Evolutionary conservation across 2,888 invertebrate genomes (phyloP).

Genomic region (Azorinus chamasolen): DNA sequence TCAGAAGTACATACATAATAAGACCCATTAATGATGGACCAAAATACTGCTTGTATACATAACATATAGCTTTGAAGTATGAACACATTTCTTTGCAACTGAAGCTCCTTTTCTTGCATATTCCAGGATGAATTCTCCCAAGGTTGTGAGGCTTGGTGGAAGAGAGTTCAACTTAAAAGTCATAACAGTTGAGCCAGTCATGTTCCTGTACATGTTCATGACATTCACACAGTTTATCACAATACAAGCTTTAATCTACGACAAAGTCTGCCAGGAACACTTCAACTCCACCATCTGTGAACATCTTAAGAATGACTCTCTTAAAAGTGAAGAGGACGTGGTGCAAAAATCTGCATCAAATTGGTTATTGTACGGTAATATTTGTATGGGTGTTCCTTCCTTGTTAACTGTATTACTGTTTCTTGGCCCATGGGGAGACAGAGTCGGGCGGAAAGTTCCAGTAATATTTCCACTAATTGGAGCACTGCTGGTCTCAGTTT

Average conservation of each 20-base stretch:
- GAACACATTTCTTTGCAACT: too few relatives aligned
- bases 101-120: too few relatives aligned
- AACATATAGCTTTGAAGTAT: too few relatives aligned
- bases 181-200: conserved; percentile 94
- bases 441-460: conserved; percentile 86
- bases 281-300: conserved; percentile 69
- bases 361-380: conserved; percentile 83
- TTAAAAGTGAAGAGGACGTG: conserved; percentile 68
- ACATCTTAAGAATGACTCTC: conserved; percentile 68
- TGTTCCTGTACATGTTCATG: conserved; percentile 96
- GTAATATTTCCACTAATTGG: conserved; percentile 86
- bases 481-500: conserved; percentile 74
- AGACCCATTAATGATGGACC: too few relatives aligned
- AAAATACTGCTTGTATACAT: too few relatives aligned
- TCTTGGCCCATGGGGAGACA: conserved; percentile 86
- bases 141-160: too few relatives aligned
- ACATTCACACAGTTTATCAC: conserved; percentile 87
- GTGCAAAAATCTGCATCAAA: conserved; percentile 84
- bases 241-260: conserved; percentile 86
- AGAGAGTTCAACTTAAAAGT: too few relatives aligned
- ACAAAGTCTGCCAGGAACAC: conserved; percentile 84
- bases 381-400: conserved; percentile 83
- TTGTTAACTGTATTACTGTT: conserved; percentile 81
- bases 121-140: too few relatives aligned
- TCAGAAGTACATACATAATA: too few relatives aligned